A percentile compares a stretch with the other conserved stretches of the same genome.
Evolutionary conservation across 2,113 vertebrate genomes (phyloP).

Genomic region (Cephalophus harveyi): DNA sequence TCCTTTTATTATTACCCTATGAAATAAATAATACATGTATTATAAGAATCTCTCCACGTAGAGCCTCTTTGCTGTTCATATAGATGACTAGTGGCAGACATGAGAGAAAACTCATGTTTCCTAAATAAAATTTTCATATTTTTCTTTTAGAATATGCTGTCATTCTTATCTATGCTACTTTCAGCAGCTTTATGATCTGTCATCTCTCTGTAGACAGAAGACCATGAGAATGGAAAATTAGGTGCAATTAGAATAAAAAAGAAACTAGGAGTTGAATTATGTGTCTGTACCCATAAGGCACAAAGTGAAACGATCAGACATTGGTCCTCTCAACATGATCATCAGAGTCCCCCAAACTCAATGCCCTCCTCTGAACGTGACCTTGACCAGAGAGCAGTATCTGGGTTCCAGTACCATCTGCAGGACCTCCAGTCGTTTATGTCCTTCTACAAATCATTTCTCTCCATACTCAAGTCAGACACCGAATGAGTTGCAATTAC

Average conservation of each 20-base stretch:
- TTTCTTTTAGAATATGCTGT: not conserved
- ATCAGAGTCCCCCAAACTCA: not conserved
- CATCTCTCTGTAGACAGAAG: not conserved
- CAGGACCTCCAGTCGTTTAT: not conserved
- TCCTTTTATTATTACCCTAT: not conserved
- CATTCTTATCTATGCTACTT: not conserved
- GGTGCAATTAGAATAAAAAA: not conserved
- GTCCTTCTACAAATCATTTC: not conserved
- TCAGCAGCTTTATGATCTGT: not conserved
- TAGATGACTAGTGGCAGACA: not conserved
- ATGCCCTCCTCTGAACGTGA: not conserved
- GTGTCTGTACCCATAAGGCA: not conserved
- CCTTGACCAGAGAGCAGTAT: not conserved
- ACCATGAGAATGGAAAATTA: not conserved
- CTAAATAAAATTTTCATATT: not conserved
- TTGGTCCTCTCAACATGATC: not conserved
- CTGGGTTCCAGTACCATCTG: not conserved
- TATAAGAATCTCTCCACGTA: not conserved
- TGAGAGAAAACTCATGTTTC: not conserved
- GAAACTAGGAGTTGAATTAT: not conserved
- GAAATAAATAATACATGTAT: not conserved
- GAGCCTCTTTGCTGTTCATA: not conserved
- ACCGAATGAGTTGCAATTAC: not conserved
- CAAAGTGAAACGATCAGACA: not conserved
- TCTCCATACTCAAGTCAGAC: not conserved